phyloP scores from a whole-genome alignment of 2,888 invertebrate species.

The Pammene aurita region DNA sequence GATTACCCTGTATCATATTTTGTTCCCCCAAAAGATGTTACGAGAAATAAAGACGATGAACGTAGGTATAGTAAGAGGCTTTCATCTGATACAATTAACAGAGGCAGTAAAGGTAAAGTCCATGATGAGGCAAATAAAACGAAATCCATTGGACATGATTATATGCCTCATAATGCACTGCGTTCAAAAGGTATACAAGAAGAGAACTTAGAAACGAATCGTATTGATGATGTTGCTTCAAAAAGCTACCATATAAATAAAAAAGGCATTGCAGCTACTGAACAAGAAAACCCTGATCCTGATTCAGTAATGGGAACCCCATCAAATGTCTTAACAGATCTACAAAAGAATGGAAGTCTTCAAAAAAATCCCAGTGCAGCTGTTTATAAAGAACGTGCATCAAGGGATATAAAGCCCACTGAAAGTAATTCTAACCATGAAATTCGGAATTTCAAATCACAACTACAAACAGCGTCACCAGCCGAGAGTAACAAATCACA shows the following conservation, averaged over 20 bases:
- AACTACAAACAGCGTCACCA: too few species aligned
- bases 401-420: not conserved
- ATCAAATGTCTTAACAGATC: not conserved
- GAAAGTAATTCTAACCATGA: not conserved
- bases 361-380: not conserved
- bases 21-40: conserved; percentile 52
- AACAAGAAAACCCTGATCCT: not conserved
- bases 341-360: not conserved
- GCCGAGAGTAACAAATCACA: not conserved
- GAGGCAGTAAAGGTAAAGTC: not conserved
- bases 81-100: conserved; percentile 13
- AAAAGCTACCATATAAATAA: not conserved
- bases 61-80: conserved; percentile 21
- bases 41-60: conserved; percentile 42
- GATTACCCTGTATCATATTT: conserved; percentile 53
- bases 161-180: not conserved
- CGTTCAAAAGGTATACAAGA: not conserved
- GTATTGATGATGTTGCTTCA: not conserved
- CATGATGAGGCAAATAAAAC: not conserved
- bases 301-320: not conserved
- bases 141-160: not conserved
- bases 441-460: not conserved
- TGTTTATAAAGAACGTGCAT: not conserved
- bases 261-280: not conserved
- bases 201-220: not conserved